Evolutionary conservation across 2,797 vertebrate species (phyloP), one percentile per base, ranked within the genome.

Genomic region (Poecilia picta): DNA sequence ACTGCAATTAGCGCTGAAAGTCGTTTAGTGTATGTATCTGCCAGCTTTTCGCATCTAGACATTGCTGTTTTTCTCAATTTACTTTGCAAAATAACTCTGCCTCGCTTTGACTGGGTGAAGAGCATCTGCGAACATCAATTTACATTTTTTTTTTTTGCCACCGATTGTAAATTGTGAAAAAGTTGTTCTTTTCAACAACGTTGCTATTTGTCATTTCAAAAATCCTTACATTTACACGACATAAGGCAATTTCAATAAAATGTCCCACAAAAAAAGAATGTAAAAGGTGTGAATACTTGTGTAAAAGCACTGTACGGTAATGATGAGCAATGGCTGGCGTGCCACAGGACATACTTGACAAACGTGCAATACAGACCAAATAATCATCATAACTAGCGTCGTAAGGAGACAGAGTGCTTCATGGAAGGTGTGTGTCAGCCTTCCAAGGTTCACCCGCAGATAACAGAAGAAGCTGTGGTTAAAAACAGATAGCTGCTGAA

Each of bases 401-500:
- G 62, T 53, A 64, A 46, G 57, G 64, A 68, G 36, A 68, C 8
- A 23, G 45, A 68, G 15, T 1, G 16, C 62, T 73, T 71, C 0
- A 31, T n/a, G 49, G 83, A 68, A 66, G 74, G 79, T 57, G 66
- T 57, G 66, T 41, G 78, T 78, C 64, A 75, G 66, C 76, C 59
- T n/a, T 85, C 84, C 74, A 78, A 76, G 51, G 80, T 79, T 89
- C 49, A 13, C 73, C 25, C 45, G 73, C 39, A 82, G 80, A 88
- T 83, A 73, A 90, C 86, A 85, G 80, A 73, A 76, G 55, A 74
- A 25, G 36, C 64, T 36, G 43, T 46, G 47, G 41, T 75, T 84
- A 53, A 79, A 62, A 76, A 83, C 53, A 74, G 43, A 89, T 49
- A 31, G 80, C 41, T 36, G 68, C 84, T 83, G 86, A 93, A 85